Base-by-base conservation (phyloP, 2,113 vertebrate species). In the Caretta caretta region DNA sequence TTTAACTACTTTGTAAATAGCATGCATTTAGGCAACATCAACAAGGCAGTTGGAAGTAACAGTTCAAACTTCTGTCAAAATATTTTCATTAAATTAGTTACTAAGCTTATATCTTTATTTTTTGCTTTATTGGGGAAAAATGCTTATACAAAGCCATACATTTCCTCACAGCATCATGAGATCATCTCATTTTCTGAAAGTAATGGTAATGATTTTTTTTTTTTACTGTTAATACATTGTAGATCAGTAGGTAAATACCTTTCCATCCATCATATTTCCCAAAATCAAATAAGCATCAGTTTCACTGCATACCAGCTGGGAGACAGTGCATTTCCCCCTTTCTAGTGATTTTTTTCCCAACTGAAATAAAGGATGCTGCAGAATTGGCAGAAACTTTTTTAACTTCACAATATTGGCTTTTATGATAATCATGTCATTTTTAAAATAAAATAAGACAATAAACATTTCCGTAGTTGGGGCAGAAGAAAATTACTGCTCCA, bases 401-500 rank as follows among this genome's bases (percentile, higher is more conserved):
- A 97, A 97, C 82, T 95, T 96, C 49, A 51, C 94, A 84, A 92
- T 96, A 87, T 83, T 78, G 83, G 22, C 38, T 93, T 94, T 94
- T 87, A 92, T 82, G 57, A 93, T 96, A 96, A 98, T 96, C 76
- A 83, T 35, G 42, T 92, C 86, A 84, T n/a, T 86, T 90, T 69
- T 86, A 59, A 92, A 96, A 97, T 50, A 94, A 82, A 94, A 93
- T 83, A 96, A 93, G 75, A 84, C 51, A 87, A 54, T 84, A 93
- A 97, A 80, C 51, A 95, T 93, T 92, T 96, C 83, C 97, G 48
- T 93, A 93, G 83, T 88, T 93, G 87, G 42, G 69, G 90, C 83
- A 97, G 79, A 97, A 46, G 42, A 96, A 98, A 97, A 96, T 93
- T 95, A 95, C 50, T 96, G 85, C 90, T 90, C 89, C 93, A 96